Evolutionary conservation across 2,888 invertebrate species (phyloP).

Genomic region (Mythimna impura): DNA sequence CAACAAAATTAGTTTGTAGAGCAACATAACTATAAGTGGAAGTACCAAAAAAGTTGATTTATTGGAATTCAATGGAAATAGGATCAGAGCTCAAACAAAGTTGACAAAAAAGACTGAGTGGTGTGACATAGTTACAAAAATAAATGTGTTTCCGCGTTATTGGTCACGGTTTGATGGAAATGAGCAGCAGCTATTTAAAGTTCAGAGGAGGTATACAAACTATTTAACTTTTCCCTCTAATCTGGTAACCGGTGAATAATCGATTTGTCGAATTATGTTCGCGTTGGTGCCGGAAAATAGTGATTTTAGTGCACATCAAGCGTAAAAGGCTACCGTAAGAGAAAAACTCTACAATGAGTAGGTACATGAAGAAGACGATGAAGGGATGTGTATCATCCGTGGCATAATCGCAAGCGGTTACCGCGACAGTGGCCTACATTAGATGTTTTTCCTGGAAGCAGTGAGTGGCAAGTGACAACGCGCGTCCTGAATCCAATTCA

Average conservation of each 20-base stretch:
- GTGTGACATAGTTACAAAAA: slow-evolving; percentile 51
- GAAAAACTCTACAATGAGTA: not conserved
- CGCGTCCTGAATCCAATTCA: slow-evolving; percentile 71
- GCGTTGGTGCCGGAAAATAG: not conserved
- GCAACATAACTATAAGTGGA: slow-evolving; percentile 14
- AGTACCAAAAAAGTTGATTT: slow-evolving; percentile 47
- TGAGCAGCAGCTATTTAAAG: slow-evolving; percentile 49
- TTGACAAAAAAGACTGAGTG: slow-evolving; percentile 33
- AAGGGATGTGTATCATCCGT: slow-evolving; percentile 14
- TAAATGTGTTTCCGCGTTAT: slow-evolving; percentile 49
- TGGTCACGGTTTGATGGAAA: slow-evolving; percentile 46
- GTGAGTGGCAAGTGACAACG: slow-evolving; percentile 65
- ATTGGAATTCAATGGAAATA: slow-evolving; percentile 50
- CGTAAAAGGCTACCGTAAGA: not conserved
- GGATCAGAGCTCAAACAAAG: slow-evolving; percentile 38
- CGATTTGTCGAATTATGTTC: slow-evolving; percentile 24
- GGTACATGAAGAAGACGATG: not conserved
- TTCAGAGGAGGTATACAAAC: slow-evolving; percentile 17
- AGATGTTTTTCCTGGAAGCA: slow-evolving; percentile 73
- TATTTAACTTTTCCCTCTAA: slow-evolving; percentile 22
- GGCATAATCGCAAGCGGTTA: slow-evolving; percentile 21
- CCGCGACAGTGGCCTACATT: slow-evolving; percentile 73
- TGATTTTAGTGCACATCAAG: not conserved
- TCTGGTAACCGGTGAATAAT: slow-evolving; percentile 21
- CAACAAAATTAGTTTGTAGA: slow-evolving; percentile 25